A percentile compares a stretch with the other conserved stretches of the same genome.
Conservation (phyloP, 1,140 invertebrate species). For the Venustaconcha ellipsiformis region DNA sequence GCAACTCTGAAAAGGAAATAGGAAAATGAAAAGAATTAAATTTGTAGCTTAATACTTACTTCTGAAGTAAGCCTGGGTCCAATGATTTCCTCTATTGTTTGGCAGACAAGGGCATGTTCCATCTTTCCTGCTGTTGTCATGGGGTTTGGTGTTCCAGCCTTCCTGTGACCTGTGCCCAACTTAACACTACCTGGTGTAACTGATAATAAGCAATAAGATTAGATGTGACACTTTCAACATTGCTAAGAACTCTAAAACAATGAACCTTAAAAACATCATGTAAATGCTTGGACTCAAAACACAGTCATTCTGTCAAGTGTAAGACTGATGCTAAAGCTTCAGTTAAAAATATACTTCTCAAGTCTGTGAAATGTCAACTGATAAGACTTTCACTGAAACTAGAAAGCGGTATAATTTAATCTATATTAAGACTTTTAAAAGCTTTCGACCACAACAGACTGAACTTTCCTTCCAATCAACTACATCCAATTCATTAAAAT, state of each 20-base stretch:
- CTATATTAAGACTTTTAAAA: too few relatives aligned
- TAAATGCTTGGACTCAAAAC: neutral
- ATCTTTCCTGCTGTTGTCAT: conserved; percentile 62
- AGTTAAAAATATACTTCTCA: too few relatives aligned
- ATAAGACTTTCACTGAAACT: too few relatives aligned
- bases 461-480: too few relatives aligned
- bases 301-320: too few relatives aligned
- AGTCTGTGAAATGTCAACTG: too few relatives aligned
- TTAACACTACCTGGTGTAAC: conserved; percentile 39
- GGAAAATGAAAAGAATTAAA: neutral
- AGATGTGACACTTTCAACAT: neutral
- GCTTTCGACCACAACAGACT: too few relatives aligned
- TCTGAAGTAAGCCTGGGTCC: conserved; percentile 60
- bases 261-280: neutral
- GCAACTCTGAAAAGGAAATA: too few relatives aligned
- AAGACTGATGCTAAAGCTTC: too few relatives aligned
- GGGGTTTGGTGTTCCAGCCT: conserved; percentile 62
- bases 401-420: too few relatives aligned
- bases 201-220: conserved; percentile 1
- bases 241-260: neutral
- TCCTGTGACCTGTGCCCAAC: conserved; percentile 43
- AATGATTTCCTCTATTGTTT: conserved; percentile 65
- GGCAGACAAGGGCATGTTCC: conserved; percentile 64
- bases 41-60: conserved; percentile 33
- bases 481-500: too few relatives aligned